phyloP scores from a whole-genome alignment of 1,140 invertebrate genomes.

The Brachionus rubens region DNA sequence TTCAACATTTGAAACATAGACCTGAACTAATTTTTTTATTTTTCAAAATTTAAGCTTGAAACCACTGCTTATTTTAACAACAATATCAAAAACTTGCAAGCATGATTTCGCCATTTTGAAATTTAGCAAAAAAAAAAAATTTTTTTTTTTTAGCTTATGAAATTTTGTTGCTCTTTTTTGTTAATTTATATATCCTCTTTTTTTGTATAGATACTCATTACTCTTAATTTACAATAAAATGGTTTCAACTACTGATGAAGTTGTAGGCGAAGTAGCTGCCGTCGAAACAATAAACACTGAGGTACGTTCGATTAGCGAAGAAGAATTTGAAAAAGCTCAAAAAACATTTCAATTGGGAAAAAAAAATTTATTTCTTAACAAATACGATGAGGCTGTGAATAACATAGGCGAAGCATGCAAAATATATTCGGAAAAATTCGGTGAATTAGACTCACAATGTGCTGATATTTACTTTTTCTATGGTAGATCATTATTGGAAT shows the following conservation, averaged over 20 bases:
- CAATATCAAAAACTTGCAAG: too few relatives aligned
- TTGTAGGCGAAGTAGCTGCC: background rate
- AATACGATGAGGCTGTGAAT: conserved; percentile 39
- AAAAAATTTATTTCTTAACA: conserved; percentile 36
- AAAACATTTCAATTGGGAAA: conserved; percentile 41
- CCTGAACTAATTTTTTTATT: too few relatives aligned
- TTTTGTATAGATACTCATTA: conserved; percentile 12
- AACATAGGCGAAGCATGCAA: conserved; percentile 43
- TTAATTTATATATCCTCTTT: background rate
- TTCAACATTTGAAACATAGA: too few relatives aligned
- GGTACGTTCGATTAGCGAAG: conserved; percentile 19
- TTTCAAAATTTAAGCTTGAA: too few relatives aligned
- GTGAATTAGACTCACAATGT: conserved; percentile 73
- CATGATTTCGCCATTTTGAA: too few relatives aligned
- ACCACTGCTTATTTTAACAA: too few relatives aligned
- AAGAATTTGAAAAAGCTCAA: conserved; percentile 44
- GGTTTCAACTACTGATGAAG: conserved; percentile 44
- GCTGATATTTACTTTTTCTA: conserved; percentile 77
- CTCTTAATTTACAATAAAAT: conserved; percentile 13
- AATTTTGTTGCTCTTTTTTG: background rate
- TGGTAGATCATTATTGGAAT: conserved; percentile 74
- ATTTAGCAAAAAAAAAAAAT: background rate
- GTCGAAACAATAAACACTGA: background rate
- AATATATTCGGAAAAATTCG: conserved; percentile 65
- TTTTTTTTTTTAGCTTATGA: background rate